Conservation (phyloP, 2,888 invertebrate species). For the Catocala nupta region DNA sequence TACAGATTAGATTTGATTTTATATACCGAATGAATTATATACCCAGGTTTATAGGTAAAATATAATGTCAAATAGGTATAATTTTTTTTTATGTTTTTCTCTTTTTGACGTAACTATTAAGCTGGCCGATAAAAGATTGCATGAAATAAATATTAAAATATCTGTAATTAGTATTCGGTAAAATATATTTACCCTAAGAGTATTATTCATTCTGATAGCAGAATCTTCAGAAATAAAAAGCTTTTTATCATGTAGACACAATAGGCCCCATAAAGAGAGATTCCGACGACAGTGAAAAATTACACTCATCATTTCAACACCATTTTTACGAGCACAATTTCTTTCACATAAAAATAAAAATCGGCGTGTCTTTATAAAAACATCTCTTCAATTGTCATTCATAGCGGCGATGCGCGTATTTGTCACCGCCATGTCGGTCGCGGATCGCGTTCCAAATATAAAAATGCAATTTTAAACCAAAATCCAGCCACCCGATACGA, state of each 20-base stretch:
- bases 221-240: conserved; percentile 51
- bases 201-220: conserved; percentile 8
- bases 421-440: conserved; percentile 82
- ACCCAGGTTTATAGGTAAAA: no score
- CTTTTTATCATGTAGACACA: conserved; percentile 74
- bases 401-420: conserved; percentile 84
- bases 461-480: conserved; percentile 87
- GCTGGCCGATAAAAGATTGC: background rate
- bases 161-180: no score
- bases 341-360: conserved; percentile 86
- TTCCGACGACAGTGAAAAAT: conserved; percentile 84
- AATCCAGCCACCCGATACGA: conserved; percentile 75
- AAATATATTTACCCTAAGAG: background rate
- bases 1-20: no score
- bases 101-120: no score
- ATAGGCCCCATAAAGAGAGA: conserved; percentile 81
- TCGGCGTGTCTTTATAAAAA: conserved; percentile 84
- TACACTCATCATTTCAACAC: conserved; percentile 84
- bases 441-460: conserved; percentile 85
- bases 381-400: conserved; percentile 87
- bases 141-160: background rate
- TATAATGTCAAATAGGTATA: no score
- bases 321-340: conserved; percentile 85
- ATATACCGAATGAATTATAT: no score
- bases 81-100: no score